These are phyloP conservation scores for Aphidius colemani DNA, from an alignment of 2,888 invertebrate species.

Conservation along the genomic window DNA sequence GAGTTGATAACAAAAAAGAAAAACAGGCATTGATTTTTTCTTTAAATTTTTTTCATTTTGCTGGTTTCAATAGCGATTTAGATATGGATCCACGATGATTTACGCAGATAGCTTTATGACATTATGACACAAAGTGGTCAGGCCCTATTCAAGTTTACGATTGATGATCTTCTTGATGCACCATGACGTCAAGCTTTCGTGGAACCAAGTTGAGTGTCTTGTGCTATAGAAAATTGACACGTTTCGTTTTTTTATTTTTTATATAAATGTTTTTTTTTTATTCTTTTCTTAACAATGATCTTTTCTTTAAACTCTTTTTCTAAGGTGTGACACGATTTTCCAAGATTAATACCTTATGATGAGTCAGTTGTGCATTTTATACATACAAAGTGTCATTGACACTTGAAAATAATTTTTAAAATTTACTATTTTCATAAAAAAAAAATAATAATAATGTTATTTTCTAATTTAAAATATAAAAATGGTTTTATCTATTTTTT, in stretches of 20 bases:
- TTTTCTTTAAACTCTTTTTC: not conserved
- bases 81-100: too few species aligned
- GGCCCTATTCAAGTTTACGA: not conserved
- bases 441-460: not conserved
- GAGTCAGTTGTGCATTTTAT: not conserved
- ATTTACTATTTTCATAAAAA: too few species aligned
- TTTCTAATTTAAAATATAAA: not conserved
- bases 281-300: not conserved
- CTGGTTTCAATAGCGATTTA: too few species aligned
- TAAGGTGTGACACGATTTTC: conserved; percentile 13
- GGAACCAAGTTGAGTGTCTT: conserved; percentile 12
- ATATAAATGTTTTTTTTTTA: conserved; percentile 2
- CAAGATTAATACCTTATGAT: not conserved
- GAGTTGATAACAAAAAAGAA: conserved; percentile 54
- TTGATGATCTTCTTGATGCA: conserved; percentile 20
- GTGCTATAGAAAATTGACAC: conserved; percentile 5
- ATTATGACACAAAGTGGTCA: not conserved
- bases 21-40: conserved; percentile 44
- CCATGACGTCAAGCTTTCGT: conserved; percentile 9
- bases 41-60: not conserved
- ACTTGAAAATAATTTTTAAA: not conserved
- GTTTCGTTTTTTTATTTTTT: not conserved
- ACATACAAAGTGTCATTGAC: not conserved
- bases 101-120: not conserved
- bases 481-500: not conserved